A percentile compares a stretch with the other conserved stretches of the same genome.
Evolutionary conservation across 2,797 vertebrate genomes (phyloP).

Genomic region (Pipistrellus nathusii): DNA sequence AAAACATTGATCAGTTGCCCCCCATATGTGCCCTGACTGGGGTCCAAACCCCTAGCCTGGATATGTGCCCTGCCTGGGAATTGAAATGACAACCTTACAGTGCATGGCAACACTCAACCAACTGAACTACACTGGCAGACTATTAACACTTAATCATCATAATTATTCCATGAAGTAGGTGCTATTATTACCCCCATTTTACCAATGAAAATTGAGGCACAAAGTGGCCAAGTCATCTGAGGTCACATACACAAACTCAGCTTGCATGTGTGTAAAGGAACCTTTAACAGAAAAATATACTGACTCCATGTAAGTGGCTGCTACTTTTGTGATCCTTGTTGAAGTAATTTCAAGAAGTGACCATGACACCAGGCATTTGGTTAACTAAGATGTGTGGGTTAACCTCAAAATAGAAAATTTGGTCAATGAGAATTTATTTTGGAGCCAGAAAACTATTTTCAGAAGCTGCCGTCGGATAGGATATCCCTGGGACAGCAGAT

Average conservation of each 20-base stretch:
- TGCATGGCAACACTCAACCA: not conserved
- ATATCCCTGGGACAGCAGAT: constrained; percentile 83
- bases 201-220: constrained; percentile 29
- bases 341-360: constrained; percentile 63
- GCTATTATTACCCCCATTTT: constrained; percentile 27
- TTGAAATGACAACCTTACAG: not conserved
- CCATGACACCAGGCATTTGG: not conserved
- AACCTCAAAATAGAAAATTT: constrained; percentile 81
- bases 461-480: constrained; percentile 77
- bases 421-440: constrained; percentile 85
- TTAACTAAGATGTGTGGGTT: constrained; percentile 57
- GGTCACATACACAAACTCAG: not conserved
- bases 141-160: not conserved
- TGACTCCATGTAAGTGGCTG: not conserved
- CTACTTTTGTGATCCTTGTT: constrained; percentile 46
- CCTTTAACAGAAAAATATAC: constrained; percentile 39
- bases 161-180: not conserved
- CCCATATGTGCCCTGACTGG: not conserved
- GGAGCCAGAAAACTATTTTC: constrained; percentile 86
- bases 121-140: not conserved
- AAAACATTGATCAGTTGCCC: not conserved
- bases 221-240: not conserved
- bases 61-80: not conserved
- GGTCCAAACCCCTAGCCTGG: not conserved
- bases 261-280: constrained; percentile 24